Evolutionary conservation across 2,888 invertebrate genomes (phyloP).

Genomic region (Craniophora ligustri): DNA sequence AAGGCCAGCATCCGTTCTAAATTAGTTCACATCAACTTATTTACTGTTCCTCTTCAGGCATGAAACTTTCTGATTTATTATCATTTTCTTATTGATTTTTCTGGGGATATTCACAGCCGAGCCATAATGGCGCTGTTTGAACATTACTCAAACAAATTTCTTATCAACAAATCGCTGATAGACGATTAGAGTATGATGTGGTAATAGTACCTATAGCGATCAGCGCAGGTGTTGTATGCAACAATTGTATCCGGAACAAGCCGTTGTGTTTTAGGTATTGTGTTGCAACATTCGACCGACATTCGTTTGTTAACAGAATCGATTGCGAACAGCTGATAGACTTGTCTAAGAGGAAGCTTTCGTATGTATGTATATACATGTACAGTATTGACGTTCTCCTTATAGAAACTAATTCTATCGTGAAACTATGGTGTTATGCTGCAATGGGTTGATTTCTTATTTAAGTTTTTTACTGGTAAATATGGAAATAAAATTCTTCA

Average conservation of each 20-base stretch:
- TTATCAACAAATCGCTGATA: neutral
- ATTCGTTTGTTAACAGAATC: conserved; percentile 36
- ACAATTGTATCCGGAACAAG: conserved; percentile 44
- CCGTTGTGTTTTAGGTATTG: neutral
- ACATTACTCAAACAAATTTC: neutral
- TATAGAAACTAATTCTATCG: neutral
- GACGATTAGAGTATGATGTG: neutral
- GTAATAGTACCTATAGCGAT: conserved; percentile 6
- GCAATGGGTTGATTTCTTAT: no score
- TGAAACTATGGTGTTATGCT: neutral
- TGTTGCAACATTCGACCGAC: conserved; percentile 43
- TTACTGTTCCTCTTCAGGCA: no score
- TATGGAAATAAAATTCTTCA: no score
- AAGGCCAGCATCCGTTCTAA: no score
- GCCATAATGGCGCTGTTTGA: neutral
- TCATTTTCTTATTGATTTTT: no score
- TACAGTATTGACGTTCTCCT: neutral
- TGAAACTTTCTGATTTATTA: no score
- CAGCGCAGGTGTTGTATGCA: conserved; percentile 31
- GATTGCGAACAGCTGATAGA: conserved; percentile 35
- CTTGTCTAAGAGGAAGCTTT: conserved; percentile 16
- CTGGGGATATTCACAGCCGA: no score
- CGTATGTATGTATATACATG: neutral
- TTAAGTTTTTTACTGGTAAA: no score
- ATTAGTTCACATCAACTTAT: no score